Evolutionary conservation across 1,140 invertebrate species (phyloP).

Genomic region (Brachionus asplanchnoidis): DNA sequence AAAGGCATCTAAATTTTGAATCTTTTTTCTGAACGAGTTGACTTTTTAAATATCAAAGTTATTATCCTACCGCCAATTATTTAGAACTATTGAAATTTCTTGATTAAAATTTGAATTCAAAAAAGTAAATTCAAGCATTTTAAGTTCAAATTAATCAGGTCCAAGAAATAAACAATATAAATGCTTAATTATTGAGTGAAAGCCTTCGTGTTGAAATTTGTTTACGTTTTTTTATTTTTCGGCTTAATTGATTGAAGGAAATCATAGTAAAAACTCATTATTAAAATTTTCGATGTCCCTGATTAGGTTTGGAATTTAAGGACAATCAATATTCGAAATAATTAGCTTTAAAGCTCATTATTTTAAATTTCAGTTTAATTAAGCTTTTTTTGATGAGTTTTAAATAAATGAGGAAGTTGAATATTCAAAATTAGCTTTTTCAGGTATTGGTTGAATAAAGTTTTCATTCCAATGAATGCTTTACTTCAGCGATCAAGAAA

Average conservation of each 20-base stretch:
- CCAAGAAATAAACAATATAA: neutral
- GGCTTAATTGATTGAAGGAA: constrained; percentile 24
- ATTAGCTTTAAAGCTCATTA: neutral
- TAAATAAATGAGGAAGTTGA: neutral
- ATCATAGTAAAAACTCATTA: neutral
- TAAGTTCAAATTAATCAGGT: constrained; percentile 19
- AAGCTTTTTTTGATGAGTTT: neutral
- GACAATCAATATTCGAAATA: neutral
- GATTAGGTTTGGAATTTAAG: constrained; percentile 23
- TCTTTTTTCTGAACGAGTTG: neutral
- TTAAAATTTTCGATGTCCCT: neutral
- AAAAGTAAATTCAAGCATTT: neutral
- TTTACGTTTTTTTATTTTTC: constrained; percentile 17
- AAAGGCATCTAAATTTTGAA: neutral
- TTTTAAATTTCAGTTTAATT: neutral
- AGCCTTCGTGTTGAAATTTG: neutral
- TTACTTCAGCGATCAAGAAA: neutral
- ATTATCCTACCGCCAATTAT: neutral
- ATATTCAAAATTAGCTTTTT: neutral
- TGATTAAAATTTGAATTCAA: neutral
- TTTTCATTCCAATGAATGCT: neutral
- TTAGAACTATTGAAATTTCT: constrained; percentile 28
- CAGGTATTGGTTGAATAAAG: neutral
- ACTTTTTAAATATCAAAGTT: neutral
- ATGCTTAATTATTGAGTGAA: constrained; percentile 11